Base-by-base conservation (phyloP, 2,888 invertebrate genomes). In the Gasteruption jaculator region DNA sequence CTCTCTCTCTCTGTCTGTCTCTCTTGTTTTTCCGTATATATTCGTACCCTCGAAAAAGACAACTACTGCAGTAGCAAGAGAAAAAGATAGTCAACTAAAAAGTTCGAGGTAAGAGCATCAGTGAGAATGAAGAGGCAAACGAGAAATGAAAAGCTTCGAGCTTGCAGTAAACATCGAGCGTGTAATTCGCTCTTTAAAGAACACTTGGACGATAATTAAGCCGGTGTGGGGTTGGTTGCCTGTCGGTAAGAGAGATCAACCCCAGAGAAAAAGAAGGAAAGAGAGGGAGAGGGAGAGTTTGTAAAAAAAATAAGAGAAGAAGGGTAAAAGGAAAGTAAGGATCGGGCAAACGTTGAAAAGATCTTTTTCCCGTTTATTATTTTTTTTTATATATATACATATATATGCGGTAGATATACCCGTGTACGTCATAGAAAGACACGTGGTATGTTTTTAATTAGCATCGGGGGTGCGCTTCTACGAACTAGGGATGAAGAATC, bases 181-280 rank as follows among this genome's bases (percentile, higher is more conserved):
- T 65, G 63, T 69, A 70, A 70, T 70, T 70, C 61, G 65, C 68
- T 68, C 68, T 69, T 68, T 68, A 68, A 65, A 69, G 66, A 68
- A 68, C 66, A 64, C 63, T 64, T 60, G 63, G 60, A 58, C 63
- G 63, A 61, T 64, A 64, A 64, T 64, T 64, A 64, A 60, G 60
- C 61, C 51, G 54, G 53, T 54, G 48, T 54, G 52, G 56, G 53
- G 53, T 41, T 35, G 48, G n/a, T n/a, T 24, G 33, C 32, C 6
- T n/a, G 29, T 14, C 6, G 29, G 29, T 6, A n/a, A 29, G 12
- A 29, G 29, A 34, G 34, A 30, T 29, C 21, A 11, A 30, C n/a
- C n/a, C n/a, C 30, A 38, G 45, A 39, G 41, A 33, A 43, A 27
- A 10, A 22, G 37, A 25, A 34, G 15, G 35, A 25, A 21, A 21